Evolutionary conservation across 2,888 invertebrate genomes (phyloP).

Genomic region (Poecilobothrus nobilitatus): DNA sequence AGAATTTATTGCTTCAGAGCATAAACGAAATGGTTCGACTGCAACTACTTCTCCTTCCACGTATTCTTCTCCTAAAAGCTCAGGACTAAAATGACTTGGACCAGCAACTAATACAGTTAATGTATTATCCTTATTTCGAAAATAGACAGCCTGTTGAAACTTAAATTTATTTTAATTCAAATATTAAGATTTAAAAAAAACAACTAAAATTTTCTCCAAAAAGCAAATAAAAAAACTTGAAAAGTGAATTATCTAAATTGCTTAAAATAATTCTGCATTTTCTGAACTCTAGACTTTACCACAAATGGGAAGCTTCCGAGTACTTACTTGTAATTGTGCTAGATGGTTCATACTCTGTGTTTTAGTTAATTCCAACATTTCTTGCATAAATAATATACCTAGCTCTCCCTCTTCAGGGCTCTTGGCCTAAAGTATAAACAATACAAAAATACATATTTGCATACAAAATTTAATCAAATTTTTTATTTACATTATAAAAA

Average conservation of each 20-base stretch:
- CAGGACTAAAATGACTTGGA: conserved; percentile 83
- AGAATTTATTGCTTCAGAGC: conserved; percentile 49
- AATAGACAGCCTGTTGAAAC: conserved; percentile 42
- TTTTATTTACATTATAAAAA: conserved; percentile 64
- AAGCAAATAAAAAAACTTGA: background rate
- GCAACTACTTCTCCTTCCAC: conserved; percentile 56
- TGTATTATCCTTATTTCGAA: conserved; percentile 37
- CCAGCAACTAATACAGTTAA: conserved; percentile 60
- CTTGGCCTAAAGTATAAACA: conserved; percentile 57
- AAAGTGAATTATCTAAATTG: no score
- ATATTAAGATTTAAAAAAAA: background rate
- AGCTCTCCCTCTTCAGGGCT: conserved; percentile 81
- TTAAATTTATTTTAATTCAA: conserved; percentile 12
- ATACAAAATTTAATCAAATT: background rate
- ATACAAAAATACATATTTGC: conserved; percentile 9
- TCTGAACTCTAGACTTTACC: no score
- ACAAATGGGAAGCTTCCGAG: background rate
- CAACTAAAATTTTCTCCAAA: background rate
- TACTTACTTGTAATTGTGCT: conserved; percentile 39
- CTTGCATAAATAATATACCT: conserved; percentile 91
- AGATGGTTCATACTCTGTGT: conserved; percentile 48
- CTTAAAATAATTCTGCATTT: no score
- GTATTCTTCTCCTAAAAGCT: conserved; percentile 57
- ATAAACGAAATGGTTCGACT: conserved; percentile 64
- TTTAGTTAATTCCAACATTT: conserved; percentile 87